These are phyloP conservation scores for Aradus depressus DNA, from an alignment of 2,888 invertebrate species.

Conservation along the genomic window DNA sequence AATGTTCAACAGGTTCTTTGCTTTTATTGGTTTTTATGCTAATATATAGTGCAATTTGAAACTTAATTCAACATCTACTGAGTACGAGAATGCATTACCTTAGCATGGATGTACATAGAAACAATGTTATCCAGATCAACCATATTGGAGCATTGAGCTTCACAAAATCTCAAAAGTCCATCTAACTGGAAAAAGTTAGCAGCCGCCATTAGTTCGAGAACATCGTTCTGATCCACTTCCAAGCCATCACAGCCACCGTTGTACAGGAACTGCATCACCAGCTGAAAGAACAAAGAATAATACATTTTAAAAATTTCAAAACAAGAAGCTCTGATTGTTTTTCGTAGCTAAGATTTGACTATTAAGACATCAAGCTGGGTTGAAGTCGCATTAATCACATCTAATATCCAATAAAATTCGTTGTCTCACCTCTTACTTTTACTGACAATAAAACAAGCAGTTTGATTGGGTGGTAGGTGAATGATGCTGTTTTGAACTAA, in stretches of 20 bases:
- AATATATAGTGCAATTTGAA: background rate
- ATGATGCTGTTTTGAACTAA: too few species aligned
- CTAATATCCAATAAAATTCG: too few species aligned
- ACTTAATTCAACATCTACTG: background rate
- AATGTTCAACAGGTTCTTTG: background rate
- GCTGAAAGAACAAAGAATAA: constrained; percentile 41
- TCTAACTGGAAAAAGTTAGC: constrained; percentile 85
- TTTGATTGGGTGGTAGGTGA: too few species aligned
- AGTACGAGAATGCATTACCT: constrained; percentile 44
- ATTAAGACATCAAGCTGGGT: too few species aligned
- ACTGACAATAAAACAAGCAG: too few species aligned
- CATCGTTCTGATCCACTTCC: constrained; percentile 66
- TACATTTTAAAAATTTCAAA: too few species aligned
- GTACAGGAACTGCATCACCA: constrained; percentile 88
- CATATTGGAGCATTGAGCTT: constrained; percentile 71
- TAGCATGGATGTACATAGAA: constrained; percentile 85
- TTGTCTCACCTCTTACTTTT: too few species aligned
- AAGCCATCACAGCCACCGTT: constrained; percentile 74
- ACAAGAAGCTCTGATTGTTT: too few species aligned
- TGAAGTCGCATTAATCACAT: too few species aligned
- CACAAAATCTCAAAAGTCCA: constrained; percentile 72
- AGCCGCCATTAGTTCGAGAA: constrained; percentile 79
- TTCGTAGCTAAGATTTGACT: too few species aligned
- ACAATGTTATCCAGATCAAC: constrained; percentile 81
- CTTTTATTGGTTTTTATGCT: background rate